Percentiles rank a stretch among this genome's conserved stretches.
These are phyloP conservation scores for Nixonia krombeini DNA, from an alignment of 1,140 invertebrate species.

Conservation along the genomic window DNA sequence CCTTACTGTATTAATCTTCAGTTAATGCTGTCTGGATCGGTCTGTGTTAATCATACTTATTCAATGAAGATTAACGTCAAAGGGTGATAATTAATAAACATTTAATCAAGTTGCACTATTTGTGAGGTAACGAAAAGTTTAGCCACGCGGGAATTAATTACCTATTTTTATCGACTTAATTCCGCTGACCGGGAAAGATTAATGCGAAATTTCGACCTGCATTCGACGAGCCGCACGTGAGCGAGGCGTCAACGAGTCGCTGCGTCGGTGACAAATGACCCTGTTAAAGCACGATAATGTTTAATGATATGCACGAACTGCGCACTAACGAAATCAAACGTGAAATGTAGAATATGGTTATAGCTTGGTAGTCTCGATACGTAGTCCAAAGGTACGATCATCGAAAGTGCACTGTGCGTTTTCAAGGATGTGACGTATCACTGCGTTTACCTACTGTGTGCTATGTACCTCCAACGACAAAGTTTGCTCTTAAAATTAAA, in stretches of 20 bases:
- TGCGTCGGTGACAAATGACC: conserved; percentile 25
- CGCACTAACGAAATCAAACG: conserved; percentile 19
- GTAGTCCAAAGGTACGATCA: too few relatives aligned
- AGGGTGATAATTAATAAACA: too few relatives aligned
- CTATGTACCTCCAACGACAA: not conserved
- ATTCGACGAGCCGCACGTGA: conserved; percentile 5
- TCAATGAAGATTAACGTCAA: too few relatives aligned
- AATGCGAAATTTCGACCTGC: conserved; percentile 15
- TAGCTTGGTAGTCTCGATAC: too few relatives aligned
- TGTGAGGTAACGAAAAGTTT: too few relatives aligned
- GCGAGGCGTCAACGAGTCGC: conserved; percentile 22
- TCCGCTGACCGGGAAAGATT: conserved; percentile 2
- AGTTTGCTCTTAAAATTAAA: not conserved
- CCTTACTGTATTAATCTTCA: too few relatives aligned
- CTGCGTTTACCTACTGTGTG: not conserved
- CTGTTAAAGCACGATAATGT: conserved; percentile 30
- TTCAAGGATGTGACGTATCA: not conserved
- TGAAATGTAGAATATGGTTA: not conserved
- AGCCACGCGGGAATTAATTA: too few relatives aligned
- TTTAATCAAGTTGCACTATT: too few relatives aligned
- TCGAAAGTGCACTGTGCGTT: conserved; percentile 1
- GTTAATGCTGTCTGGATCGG: too few relatives aligned
- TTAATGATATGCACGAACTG: conserved; percentile 19
- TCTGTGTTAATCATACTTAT: too few relatives aligned
- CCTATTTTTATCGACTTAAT: too few relatives aligned